Percentiles rank a stretch among this genome's conserved stretches.
These are phyloP conservation scores for Halisarca cf. caerulea DNA, from an alignment of 37 sponge, comb jelly and placozoan genomes.

Conservation along the genomic window DNA sequence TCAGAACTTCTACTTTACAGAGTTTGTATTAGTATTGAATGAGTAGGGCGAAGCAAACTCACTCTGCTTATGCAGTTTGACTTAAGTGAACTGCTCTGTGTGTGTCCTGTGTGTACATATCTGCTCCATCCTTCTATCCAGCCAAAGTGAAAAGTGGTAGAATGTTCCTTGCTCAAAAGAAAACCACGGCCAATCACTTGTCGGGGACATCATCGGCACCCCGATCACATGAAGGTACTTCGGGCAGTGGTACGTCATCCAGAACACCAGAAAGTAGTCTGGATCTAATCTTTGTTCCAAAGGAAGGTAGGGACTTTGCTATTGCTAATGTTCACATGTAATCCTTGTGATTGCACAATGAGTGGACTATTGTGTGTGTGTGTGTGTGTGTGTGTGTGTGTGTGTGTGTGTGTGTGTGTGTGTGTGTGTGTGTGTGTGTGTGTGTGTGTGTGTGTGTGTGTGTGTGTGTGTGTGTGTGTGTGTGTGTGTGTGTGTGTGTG, in stretches of 20 bases:
- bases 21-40: too few species aligned
- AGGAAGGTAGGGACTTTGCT: too few species aligned
- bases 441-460: too few species aligned
- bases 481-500: too few species aligned
- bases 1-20: too few species aligned
- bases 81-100: too few species aligned
- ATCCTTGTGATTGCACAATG: neutral
- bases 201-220: neutral
- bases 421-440: neutral
- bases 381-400: constrained; percentile 2
- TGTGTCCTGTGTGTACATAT: neutral
- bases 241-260: neutral
- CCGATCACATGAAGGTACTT: neutral
- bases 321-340: too few species aligned
- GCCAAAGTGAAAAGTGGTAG: constrained; percentile 10
- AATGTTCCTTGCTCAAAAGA: neutral
- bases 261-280: constrained; percentile 13
- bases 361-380: neutral
- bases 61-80: too few species aligned
- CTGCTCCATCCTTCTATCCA: neutral
- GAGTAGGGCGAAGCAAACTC: too few species aligned
- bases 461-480: too few species aligned
- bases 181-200: neutral
- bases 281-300: neutral
- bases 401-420: neutral